Conservation (phyloP, 2,888 invertebrate genomes). For the Zygogramma bicolorata region DNA sequence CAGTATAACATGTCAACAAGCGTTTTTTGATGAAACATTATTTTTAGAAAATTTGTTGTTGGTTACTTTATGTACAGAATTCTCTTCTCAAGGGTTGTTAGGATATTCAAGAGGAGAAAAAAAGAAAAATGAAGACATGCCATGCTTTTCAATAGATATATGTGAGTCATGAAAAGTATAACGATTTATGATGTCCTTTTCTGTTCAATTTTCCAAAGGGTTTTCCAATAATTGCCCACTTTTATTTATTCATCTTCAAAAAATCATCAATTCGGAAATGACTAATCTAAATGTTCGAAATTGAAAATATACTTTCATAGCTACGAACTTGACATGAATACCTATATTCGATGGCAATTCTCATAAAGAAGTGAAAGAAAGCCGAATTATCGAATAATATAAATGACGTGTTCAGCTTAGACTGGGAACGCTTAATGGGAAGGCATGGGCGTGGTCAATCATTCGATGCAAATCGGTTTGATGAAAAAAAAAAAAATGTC, state of each 20-base stretch:
- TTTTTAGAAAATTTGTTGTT: too few relatives aligned
- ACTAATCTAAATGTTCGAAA: background rate
- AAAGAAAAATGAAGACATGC: too few relatives aligned
- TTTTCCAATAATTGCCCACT: too few relatives aligned
- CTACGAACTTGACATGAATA: background rate
- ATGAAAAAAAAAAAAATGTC: background rate
- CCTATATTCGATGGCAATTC: background rate
- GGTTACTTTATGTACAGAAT: too few relatives aligned
- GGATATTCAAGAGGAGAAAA: too few relatives aligned
- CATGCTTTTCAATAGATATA: too few relatives aligned
- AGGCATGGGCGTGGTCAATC: background rate
- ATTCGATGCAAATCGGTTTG: background rate
- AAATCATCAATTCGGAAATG: background rate
- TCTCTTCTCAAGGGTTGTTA: too few relatives aligned
- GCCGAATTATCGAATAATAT: slow-evolving; percentile 4
- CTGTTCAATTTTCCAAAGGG: too few relatives aligned
- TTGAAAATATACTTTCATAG: slow-evolving; percentile 5
- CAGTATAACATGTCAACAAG: too few relatives aligned
- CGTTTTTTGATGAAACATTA: too few relatives aligned
- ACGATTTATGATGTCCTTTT: too few relatives aligned
- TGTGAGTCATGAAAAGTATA: too few relatives aligned
- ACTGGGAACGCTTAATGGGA: background rate
- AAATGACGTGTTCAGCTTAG: background rate
- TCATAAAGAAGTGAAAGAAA: background rate
- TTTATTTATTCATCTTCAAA: background rate